Evolutionary conservation across 2,113 vertebrate genomes (phyloP), one percentile per base, ranked within the genome.

Genomic region (Tenebrosternarchus preto): DNA sequence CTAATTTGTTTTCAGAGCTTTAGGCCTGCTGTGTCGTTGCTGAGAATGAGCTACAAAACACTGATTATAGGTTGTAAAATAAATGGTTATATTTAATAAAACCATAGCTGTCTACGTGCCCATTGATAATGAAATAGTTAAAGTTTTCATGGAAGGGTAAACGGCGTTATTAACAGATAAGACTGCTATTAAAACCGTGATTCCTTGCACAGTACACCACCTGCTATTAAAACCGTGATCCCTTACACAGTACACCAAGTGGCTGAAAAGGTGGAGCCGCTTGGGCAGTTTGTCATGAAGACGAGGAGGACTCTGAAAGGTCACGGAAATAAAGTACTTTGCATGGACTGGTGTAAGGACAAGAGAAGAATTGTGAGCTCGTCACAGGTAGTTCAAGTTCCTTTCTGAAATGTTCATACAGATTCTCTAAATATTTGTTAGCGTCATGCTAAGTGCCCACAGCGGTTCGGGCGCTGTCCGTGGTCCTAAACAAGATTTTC

Each of bases 261-360:
- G 89, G 97, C 98, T 0, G 98, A 99, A 84, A 96, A 96, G 20
- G 95, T 98, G 87, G 98, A 99, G 67, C 92, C 96, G 0, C 90
- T 99, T 80, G 98, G 97, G 7, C 98, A 98, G 90, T 99, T 99
- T 86, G 93, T 99, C 85, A 98, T 99, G 97, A 99, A 99, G 91
- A 99, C 97, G 73, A 93, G 97, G 36, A 93, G 98, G 84, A 98
- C 98, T 2, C 91, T 99, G 84, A 99, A 99, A 87, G 98, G 98
- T 80, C 98, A 99, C 0, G 97, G 98, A 0, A 99, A 99, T 89
- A 99, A 99, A 92, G 98, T 99, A 36, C 94, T 99, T 81, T 99
- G 98, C 72, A 98, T 99, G 97, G 98, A 99, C 88, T 99, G 98
- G 98, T 99, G 98, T 86, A 96, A 96, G 85, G 98, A 99, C 88